phyloP scores from a whole-genome alignment of 2,888 invertebrate genomes.

The Lasioglossum calceatum region DNA sequence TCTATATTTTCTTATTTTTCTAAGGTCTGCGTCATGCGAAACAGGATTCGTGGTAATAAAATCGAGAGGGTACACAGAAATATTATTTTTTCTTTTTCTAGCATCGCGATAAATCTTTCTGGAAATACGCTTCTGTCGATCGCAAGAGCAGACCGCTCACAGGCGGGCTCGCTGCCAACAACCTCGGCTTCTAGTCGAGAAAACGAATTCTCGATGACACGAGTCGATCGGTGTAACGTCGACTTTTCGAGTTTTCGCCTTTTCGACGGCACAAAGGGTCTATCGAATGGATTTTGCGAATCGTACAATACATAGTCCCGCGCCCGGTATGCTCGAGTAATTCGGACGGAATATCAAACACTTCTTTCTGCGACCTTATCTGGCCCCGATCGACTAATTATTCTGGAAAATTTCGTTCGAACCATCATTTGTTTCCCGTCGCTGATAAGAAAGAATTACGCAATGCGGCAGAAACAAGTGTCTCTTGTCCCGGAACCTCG shows the following conservation, averaged over 20 bases:
- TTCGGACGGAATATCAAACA: not conserved
- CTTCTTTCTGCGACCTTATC: not conserved
- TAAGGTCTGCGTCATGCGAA: not conserved
- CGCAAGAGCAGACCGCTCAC: not conserved
- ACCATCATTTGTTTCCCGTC: conserved; percentile 15
- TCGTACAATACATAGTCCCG: not conserved
- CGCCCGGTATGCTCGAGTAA: not conserved
- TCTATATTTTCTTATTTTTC: not conserved
- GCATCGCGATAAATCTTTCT: not conserved
- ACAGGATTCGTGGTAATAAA: not conserved
- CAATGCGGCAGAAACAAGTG: not conserved
- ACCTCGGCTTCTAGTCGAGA: conserved; percentile 8
- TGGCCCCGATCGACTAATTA: not conserved
- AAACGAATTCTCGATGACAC: conserved; percentile 33
- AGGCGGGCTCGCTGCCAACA: conserved; percentile 39
- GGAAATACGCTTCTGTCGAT: conserved; percentile 39
- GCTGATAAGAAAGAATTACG: conserved; percentile 41
- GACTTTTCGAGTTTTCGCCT: conserved; percentile 20
- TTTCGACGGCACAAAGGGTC: not conserved
- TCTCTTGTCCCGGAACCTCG: not conserved
- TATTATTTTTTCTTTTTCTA: not conserved
- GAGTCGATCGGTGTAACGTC: conserved; percentile 4
- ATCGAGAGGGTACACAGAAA: not conserved
- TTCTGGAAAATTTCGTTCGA: conserved; percentile 19
- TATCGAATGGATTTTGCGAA: not conserved